Evolutionary conservation across 2,113 vertebrate genomes (phyloP).

Genomic region (Ctenodactylus gundi): DNA sequence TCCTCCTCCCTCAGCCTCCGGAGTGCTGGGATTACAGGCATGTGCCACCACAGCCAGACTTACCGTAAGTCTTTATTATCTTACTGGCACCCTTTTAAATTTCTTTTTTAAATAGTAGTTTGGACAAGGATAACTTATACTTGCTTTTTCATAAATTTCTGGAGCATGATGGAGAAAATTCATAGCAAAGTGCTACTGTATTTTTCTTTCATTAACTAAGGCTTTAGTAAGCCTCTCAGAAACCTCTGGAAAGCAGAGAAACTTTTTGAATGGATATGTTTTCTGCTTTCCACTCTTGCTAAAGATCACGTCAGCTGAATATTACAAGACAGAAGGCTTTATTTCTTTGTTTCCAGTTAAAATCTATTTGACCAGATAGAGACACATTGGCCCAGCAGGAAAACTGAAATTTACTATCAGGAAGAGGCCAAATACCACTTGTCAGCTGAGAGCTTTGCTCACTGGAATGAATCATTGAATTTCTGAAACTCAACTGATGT

Average conservation of each 20-base stretch:
- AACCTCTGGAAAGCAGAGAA: slow-evolving; percentile 38
- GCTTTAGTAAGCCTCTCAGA: slow-evolving; percentile 52
- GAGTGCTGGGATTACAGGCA: too few species aligned
- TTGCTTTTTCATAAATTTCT: not conserved
- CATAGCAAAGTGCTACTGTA: not conserved
- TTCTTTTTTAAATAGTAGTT: slow-evolving; percentile 25
- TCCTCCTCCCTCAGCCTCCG: too few species aligned
- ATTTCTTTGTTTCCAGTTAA: slow-evolving; percentile 63
- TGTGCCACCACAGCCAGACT: too few species aligned
- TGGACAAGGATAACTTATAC: slow-evolving; percentile 24
- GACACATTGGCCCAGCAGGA: slow-evolving; percentile 33
- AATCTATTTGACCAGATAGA: slow-evolving; percentile 63
- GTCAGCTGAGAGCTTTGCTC: slow-evolving; percentile 63
- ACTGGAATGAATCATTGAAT: slow-evolving; percentile 65
- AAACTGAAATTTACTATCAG: slow-evolving; percentile 49
- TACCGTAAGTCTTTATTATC: not conserved
- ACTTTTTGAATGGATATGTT: slow-evolving; percentile 23
- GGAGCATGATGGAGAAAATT: not conserved
- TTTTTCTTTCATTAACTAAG: slow-evolving; percentile 57
- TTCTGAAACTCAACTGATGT: slow-evolving; percentile 65
- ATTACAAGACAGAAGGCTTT: slow-evolving; percentile 42
- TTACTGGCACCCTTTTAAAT: not conserved
- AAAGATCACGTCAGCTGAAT: slow-evolving; percentile 7
- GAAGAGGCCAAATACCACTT: slow-evolving; percentile 45
- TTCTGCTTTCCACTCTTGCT: not conserved